Evolutionary conservation across 92 coral and sea anemone genomes (phyloP).

Genomic region (Heteractis magnifica): DNA sequence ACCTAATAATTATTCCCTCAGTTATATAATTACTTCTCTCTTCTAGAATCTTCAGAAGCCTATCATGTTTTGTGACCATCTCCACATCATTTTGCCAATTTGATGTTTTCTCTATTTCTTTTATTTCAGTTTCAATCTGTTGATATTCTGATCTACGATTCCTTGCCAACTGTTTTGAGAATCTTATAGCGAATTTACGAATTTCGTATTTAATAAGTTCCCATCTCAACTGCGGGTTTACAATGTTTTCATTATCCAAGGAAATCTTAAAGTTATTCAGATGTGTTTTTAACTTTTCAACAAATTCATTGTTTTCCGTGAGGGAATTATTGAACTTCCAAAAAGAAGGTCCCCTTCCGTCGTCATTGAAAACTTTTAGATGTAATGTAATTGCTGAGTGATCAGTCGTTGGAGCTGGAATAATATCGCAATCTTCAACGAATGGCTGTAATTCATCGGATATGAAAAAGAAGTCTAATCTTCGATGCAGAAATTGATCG

Average conservation of each 20-base stretch:
- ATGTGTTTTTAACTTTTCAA: not conserved
- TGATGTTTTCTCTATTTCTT: not conserved
- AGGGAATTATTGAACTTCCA: slow-evolving; percentile 40
- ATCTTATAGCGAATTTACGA: slow-evolving; percentile 8
- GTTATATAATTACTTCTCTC: too few relatives aligned
- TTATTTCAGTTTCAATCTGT: slow-evolving; percentile 8
- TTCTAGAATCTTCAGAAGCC: too few relatives aligned
- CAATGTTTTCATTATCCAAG: slow-evolving; percentile 1
- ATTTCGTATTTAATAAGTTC: slow-evolving; percentile 39
- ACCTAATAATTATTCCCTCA: too few relatives aligned
- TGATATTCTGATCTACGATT: slow-evolving; percentile 8
- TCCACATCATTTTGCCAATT: too few relatives aligned
- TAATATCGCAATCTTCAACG: slow-evolving; percentile 18
- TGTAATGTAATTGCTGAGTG: slow-evolving; percentile 32
- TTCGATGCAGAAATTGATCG: slow-evolving; percentile 3
- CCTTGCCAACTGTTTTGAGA: slow-evolving; percentile 19
- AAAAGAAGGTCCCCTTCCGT: slow-evolving; percentile 24
- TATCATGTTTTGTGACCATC: too few relatives aligned
- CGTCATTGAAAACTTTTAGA: slow-evolving; percentile 5
- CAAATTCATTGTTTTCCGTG: not conserved
- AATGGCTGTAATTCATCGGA: slow-evolving; percentile 27
- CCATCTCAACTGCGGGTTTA: slow-evolving; percentile 32
- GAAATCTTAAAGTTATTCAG: not conserved
- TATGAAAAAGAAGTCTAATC: slow-evolving; percentile 23
- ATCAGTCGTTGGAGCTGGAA: slow-evolving; percentile 32